phyloP scores from a whole-genome alignment of 2,113 vertebrate genomes.

The Peucedramus taeniatus region DNA sequence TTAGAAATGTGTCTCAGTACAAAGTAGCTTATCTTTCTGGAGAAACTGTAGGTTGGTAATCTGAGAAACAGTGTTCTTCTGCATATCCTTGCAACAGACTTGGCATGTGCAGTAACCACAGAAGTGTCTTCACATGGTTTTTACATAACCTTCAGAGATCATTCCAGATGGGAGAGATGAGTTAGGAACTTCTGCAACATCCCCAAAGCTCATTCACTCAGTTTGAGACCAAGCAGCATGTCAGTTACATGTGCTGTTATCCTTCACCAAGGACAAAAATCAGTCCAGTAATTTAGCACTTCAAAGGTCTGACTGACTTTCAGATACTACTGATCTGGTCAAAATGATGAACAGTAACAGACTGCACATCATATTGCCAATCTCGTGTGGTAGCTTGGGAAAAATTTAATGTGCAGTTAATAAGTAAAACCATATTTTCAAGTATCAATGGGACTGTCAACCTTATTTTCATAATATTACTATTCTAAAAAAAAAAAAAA shows the following conservation, averaged over 20 bases:
- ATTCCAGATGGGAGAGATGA: not conserved
- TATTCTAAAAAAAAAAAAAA: too few relatives aligned
- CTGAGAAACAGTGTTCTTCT: not conserved
- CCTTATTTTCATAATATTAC: not conserved
- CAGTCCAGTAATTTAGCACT: not conserved
- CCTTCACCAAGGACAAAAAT: not conserved
- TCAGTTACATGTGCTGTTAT: not conserved
- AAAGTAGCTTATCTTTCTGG: not conserved
- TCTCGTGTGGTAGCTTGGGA: not conserved
- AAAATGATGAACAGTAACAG: not conserved
- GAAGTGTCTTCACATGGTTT: not conserved
- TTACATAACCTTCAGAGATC: not conserved
- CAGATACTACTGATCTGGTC: not conserved
- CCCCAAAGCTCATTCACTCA: not conserved
- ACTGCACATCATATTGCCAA: not conserved
- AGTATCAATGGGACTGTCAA: not conserved
- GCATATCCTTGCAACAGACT: not conserved
- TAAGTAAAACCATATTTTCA: not conserved
- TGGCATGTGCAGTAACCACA: not conserved
- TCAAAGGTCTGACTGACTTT: not conserved
- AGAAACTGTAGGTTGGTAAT: not conserved
- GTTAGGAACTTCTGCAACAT: not conserved
- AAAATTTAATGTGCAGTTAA: not conserved
- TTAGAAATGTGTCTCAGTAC: not conserved
- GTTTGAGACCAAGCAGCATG: not conserved